Evolutionary conservation across 2,888 invertebrate species (phyloP), one percentile per base, ranked within the genome.

Genomic region (Andrena dorsata): DNA sequence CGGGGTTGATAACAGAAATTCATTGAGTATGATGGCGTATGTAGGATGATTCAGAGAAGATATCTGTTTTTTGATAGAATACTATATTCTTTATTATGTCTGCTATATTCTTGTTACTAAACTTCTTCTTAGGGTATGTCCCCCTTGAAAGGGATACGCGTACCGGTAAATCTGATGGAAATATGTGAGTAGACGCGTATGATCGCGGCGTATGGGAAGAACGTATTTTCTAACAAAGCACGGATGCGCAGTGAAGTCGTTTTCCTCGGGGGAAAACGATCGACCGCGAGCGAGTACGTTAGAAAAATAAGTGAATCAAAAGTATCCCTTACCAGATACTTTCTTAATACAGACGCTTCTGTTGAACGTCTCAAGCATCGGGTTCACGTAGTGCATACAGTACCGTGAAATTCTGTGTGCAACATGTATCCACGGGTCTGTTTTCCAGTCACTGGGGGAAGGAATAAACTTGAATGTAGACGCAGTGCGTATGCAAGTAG

Each of bases 191-290:
- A 73, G 66, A 16, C 20, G 60, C 20, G 49, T 3, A 20, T 35
- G 35, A n/a, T 6, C 6, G 53, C 26, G 28, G n/a, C 5, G 35
- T 20, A 7, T 10, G 3, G 7, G 30, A 71, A n/a, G 13, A 3
- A 68, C n/a, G 58, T 49, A 51, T 26, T 13, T 49, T 5, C 16
- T 13, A 41, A 60, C 51, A 77, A 77, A 71, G 60, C 65, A 32
- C 32, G 28, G 30, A 20, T 10, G 30, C 30, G 32, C 35, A 61
- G 71, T 80, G 70, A 56, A 60, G 56, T 66, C 58, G 51, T 35
- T 58, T 13, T 16, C 10, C 32, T 47, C 10, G 47, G 28, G 13
- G 53, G 28, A 65, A 56, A 71, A 71, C 47, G 65, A 53, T 61
- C 66, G 66, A 51, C n/a, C 16, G 49, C 26, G 20, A 16, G 35